A percentile compares a stretch with the other conserved stretches of the same genome.
Evolutionary conservation across 1,140 invertebrate genomes (phyloP).

Genomic region (Danaus plexippus): DNA sequence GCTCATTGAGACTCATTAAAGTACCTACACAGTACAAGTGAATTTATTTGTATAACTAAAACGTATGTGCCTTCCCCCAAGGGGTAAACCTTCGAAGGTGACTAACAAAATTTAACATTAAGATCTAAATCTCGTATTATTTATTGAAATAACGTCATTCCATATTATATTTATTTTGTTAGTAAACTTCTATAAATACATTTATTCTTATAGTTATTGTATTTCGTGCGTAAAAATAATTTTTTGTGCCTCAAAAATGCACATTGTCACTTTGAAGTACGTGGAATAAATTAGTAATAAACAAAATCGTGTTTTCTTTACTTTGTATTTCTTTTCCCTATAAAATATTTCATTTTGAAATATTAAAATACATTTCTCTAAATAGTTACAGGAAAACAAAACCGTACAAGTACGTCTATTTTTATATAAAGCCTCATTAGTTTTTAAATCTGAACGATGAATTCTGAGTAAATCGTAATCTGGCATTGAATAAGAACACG

Average conservation of each 20-base stretch:
- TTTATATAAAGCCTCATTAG: conserved; percentile 12
- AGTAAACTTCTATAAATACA: conserved; percentile 47
- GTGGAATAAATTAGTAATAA: conserved; percentile 57
- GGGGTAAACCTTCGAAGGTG: conserved; percentile 44
- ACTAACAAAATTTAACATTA: conserved; percentile 30
- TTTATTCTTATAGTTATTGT: conserved; percentile 43
- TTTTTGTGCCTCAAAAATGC: conserved; percentile 31
- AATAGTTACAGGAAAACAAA: conserved; percentile 5
- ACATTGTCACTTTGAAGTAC: conserved; percentile 49
- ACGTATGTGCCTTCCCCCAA: conserved; percentile 56
- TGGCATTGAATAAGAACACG: no score
- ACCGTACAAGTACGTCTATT: conserved; percentile 14
- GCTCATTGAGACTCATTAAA: conserved; percentile 10
- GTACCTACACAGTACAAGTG: neutral
- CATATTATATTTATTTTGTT: conserved; percentile 53
- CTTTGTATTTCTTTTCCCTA: no score
- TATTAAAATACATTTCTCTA: neutral
- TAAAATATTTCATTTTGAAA: no score
- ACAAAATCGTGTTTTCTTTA: conserved; percentile 24
- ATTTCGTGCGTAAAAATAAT: conserved; percentile 39
- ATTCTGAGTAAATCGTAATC: no score
- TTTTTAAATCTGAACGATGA: no score
- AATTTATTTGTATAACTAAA: conserved; percentile 11
- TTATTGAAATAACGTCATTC: conserved; percentile 57
- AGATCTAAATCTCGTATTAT: conserved; percentile 31